Evolutionary conservation across 2,888 invertebrate species (phyloP).

Genomic region (Limnephilus lunatus): DNA sequence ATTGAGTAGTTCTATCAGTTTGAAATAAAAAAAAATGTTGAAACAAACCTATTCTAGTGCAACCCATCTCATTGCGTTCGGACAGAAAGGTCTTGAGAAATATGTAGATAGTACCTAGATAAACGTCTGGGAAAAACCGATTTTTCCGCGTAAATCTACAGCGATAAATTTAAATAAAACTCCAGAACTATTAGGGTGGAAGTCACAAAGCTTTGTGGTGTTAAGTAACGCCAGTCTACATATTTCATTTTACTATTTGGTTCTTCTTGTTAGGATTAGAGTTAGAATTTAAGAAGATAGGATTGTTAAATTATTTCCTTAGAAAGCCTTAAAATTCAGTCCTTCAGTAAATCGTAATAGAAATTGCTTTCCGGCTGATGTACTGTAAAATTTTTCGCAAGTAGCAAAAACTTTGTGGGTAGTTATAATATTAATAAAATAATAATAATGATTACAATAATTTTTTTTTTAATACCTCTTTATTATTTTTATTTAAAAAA

Average conservation of each 20-base stretch:
- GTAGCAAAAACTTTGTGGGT: no score
- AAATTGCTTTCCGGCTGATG: no score
- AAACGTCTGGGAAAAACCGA: background rate
- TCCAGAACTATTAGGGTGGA: background rate
- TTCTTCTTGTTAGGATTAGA: background rate
- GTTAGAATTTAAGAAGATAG: background rate
- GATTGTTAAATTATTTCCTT: no score
- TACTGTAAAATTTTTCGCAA: no score
- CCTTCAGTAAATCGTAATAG: no score
- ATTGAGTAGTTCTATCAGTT: no score
- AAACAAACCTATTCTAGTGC: background rate
- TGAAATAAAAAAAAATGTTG: no score
- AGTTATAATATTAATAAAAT: no score
- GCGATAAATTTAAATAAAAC: constrained; percentile 36
- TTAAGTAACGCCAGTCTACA: background rate
- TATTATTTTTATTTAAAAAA: no score
- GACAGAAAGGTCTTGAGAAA: background rate
- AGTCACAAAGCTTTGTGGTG: background rate
- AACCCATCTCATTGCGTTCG: background rate
- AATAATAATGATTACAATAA: no score
- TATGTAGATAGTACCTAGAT: background rate
- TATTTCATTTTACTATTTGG: background rate
- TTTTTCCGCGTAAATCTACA: constrained; percentile 21
- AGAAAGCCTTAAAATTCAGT: background rate
- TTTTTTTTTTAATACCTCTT: no score